Percentiles rank a stretch among this genome's conserved stretches.
Conservation (phyloP, 2,888 invertebrate species). For the Xylocampa areola region DNA sequence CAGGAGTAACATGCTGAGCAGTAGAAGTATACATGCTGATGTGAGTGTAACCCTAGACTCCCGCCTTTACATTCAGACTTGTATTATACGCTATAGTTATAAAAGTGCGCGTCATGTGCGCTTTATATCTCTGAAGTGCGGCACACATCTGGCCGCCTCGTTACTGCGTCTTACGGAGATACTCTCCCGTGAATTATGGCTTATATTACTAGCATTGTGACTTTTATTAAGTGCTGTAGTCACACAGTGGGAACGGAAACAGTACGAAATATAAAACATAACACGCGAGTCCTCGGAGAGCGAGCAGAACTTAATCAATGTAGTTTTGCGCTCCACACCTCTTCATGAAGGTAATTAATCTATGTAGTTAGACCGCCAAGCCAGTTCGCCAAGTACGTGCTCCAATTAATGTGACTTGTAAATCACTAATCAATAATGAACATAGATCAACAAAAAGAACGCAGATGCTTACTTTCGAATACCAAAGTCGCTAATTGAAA, state of each 20-base stretch:
- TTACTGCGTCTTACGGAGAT: constrained; percentile 59
- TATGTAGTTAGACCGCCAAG: constrained; percentile 29
- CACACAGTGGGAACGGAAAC: constrained; percentile 32
- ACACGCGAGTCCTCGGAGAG: constrained; percentile 4
- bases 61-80: constrained; percentile 27
- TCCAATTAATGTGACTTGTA: constrained; percentile 44
- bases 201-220: constrained; percentile 57
- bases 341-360: constrained; percentile 41
- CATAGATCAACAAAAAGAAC: constrained; percentile 27
- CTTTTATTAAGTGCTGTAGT: constrained; percentile 59
- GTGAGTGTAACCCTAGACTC: constrained; percentile 31
- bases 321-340: constrained; percentile 30
- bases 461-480: constrained; percentile 7
- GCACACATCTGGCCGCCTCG: constrained; percentile 64
- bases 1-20: too few species aligned
- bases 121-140: constrained; percentile 57
- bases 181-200: constrained; percentile 57
- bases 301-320: constrained; percentile 31
- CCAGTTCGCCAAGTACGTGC: constrained; percentile 48
- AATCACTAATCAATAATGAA: constrained; percentile 37
- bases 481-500: neutral
- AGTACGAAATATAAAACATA: constrained; percentile 25
- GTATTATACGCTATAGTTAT: constrained; percentile 48
- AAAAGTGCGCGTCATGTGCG: constrained; percentile 57
- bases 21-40: too few species aligned